A percentile compares a stretch with the other conserved stretches of the same genome.
Conservation (phyloP, 2,888 invertebrate species). For the Thymelicus acteon region DNA sequence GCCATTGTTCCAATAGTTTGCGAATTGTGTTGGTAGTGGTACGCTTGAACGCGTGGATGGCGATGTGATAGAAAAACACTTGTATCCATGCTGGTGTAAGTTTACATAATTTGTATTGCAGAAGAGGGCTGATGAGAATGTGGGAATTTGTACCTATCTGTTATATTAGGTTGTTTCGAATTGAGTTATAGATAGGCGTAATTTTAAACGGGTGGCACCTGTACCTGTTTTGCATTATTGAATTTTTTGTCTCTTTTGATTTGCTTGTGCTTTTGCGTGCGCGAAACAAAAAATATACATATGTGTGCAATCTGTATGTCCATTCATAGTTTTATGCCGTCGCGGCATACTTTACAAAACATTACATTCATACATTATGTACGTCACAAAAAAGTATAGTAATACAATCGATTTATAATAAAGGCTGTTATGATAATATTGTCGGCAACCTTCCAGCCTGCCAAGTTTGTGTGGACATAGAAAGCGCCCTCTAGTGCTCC, state of each 20-base stretch:
- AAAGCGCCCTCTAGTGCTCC: slow-evolving; percentile 9
- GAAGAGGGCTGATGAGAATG: neutral
- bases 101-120: slow-evolving; percentile 14
- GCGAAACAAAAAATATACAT: too few relatives aligned
- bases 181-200: too few relatives aligned
- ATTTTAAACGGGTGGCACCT: too few relatives aligned
- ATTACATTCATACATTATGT: neutral
- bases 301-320: too few relatives aligned
- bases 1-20: slow-evolving; percentile 28
- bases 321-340: neutral
- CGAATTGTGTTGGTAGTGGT: slow-evolving; percentile 8
- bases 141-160: neutral
- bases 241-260: too few relatives aligned
- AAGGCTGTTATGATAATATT: neutral
- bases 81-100: slow-evolving; percentile 5
- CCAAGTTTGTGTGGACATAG: neutral
- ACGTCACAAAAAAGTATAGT: neutral
- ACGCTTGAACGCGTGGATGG: slow-evolving; percentile 13
- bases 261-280: too few relatives aligned
- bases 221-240: too few relatives aligned
- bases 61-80: neutral
- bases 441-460: neutral
- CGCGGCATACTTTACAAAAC: neutral
- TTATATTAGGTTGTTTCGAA: neutral
- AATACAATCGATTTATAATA: neutral